Conservation (phyloP, 2,888 invertebrate species). For the Lagria hirta region DNA sequence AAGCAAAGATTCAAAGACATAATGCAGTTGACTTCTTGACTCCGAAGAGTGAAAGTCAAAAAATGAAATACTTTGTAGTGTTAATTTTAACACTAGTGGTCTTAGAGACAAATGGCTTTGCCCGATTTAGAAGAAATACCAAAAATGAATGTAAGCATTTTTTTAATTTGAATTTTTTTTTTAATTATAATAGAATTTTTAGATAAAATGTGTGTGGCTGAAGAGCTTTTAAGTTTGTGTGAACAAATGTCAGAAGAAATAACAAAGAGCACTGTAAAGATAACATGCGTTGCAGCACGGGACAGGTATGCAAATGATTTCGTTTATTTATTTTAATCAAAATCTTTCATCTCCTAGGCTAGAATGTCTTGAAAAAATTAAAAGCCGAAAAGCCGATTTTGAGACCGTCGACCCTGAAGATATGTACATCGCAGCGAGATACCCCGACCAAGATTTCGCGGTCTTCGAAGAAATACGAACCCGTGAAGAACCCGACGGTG, state of each 20-base stretch:
- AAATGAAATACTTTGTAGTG: no score
- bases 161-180: no score
- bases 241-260: slow-evolving; percentile 66
- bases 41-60: no score
- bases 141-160: no score
- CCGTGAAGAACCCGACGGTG: slow-evolving; percentile 74
- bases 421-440: slow-evolving; percentile 78
- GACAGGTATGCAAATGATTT: slow-evolving; percentile 69
- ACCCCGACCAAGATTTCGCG: slow-evolving; percentile 72
- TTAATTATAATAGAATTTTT: no score
- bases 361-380: slow-evolving; percentile 76
- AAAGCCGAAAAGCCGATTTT: slow-evolving; percentile 77
- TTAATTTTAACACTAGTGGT: no score
- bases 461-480: slow-evolving; percentile 77
- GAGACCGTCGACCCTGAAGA: slow-evolving; percentile 84
- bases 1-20: no score
- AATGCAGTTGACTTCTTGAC: no score
- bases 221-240: slow-evolving; percentile 64
- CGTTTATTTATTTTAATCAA: slow-evolving; percentile 6
- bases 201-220: slow-evolving; percentile 79
- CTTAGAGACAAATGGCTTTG: no score
- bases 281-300: slow-evolving; percentile 69
- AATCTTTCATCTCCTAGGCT: slow-evolving; percentile 54
- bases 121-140: no score
- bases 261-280: slow-evolving; percentile 60